These are phyloP conservation scores for Lucifuga dentata DNA, from an alignment of 2,113 vertebrate genomes.

Conservation along the genomic window DNA sequence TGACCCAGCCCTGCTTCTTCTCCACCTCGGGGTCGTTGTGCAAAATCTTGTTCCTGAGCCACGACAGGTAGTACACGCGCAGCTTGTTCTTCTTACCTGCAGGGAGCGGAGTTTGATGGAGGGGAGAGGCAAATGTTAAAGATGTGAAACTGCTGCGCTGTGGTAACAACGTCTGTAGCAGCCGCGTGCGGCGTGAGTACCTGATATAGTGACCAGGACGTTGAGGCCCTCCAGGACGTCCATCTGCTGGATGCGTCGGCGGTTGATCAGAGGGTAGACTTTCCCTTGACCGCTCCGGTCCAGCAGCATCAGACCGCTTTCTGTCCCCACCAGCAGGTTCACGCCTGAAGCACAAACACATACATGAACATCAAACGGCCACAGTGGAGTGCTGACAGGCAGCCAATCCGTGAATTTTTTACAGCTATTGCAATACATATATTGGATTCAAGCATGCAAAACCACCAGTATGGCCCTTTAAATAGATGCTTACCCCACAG, in stretches of 20 bases:
- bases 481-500: conserved; percentile 87
- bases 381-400: not conserved
- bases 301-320: conserved; percentile 91
- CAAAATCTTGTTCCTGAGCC: conserved; percentile 94
- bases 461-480: too few relatives aligned
- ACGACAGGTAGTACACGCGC: conserved; percentile 92
- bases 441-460: too few relatives aligned
- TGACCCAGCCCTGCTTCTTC: conserved; percentile 91
- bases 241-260: conserved; percentile 94
- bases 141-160: too few relatives aligned
- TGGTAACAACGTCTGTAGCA: too few relatives aligned
- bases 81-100: conserved; percentile 95
- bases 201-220: conserved; percentile 95
- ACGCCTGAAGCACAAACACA: conserved; percentile 83
- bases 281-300: conserved; percentile 94
- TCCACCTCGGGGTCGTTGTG: conserved; percentile 94
- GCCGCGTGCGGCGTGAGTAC: conserved; percentile 78
- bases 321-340: conserved; percentile 93
- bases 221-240: conserved; percentile 95
- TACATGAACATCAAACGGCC: not conserved
- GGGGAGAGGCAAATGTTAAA: too few relatives aligned
- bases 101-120: not conserved
- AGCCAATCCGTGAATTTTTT: too few relatives aligned
- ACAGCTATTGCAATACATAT: too few relatives aligned
- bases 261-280: conserved; percentile 91